A percentile compares a stretch with the other conserved stretches of the same genome.
These are phyloP conservation scores for Ascaphus truei DNA, from an alignment of 2,113 vertebrate species.

Conservation along the genomic window DNA sequence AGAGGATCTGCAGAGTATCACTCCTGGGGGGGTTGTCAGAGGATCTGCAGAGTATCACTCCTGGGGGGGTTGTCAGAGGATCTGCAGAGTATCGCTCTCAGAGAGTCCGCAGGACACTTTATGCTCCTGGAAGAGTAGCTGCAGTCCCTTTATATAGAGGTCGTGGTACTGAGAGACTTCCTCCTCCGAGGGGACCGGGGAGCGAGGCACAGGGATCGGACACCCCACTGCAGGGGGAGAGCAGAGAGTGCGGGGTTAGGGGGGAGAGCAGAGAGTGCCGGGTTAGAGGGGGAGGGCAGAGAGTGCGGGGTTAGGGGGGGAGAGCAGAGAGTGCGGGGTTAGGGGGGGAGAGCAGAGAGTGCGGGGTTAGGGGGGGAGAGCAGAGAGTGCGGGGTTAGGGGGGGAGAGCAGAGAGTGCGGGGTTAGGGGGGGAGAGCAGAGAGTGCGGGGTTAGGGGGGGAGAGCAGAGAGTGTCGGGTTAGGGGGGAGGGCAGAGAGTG, in stretches of 20 bases:
- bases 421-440: too few relatives aligned
- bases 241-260: not conserved
- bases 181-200: slow-evolving; percentile 47
- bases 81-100: slow-evolving; percentile 53
- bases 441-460: not conserved
- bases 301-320: not conserved
- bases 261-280: not conserved
- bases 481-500: not conserved
- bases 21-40: too few relatives aligned
- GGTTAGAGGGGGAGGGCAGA: not conserved
- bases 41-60: slow-evolving; percentile 56
- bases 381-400: not conserved
- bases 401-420: not conserved
- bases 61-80: slow-evolving; percentile 66
- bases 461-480: not conserved
- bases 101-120: slow-evolving; percentile 67
- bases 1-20: too few relatives aligned
- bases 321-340: not conserved
- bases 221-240: slow-evolving; percentile 63
- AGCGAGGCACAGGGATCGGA: slow-evolving; percentile 62
- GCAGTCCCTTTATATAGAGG: slow-evolving; percentile 65
- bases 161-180: slow-evolving; percentile 67
- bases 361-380: not conserved
- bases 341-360: not conserved
- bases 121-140: slow-evolving; percentile 68